A percentile compares a stretch with the other conserved stretches of the same genome.
Evolutionary conservation across 2,888 invertebrate genomes (phyloP).

Genomic region (Dascillus cervinus): DNA sequence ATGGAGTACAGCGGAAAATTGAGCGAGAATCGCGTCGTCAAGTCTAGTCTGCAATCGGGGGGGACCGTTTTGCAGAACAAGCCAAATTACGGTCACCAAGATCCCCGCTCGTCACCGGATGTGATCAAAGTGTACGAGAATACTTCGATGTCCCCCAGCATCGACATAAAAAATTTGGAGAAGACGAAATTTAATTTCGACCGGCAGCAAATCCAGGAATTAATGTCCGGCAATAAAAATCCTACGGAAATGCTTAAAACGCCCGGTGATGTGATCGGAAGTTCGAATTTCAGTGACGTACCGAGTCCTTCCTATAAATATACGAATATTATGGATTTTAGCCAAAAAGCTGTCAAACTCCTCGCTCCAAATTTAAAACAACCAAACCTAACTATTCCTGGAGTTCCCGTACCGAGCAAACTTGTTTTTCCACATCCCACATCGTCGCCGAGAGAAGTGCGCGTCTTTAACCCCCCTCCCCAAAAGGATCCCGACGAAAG

Average conservation of each 20-base stretch:
- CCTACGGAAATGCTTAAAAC: conserved; percentile 13
- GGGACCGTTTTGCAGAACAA: conserved; percentile 55
- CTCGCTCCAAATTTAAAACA: conserved; percentile 41
- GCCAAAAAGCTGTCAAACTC: conserved; percentile 40
- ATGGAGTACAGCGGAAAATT: conserved; percentile 32
- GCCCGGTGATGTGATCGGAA: conserved; percentile 6
- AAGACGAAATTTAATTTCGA: conserved; percentile 21
- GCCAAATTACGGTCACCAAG: conserved; percentile 26
- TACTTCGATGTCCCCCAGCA: conserved; percentile 29
- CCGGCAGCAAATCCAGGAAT: conserved; percentile 1
- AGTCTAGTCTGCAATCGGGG: conserved; percentile 75
- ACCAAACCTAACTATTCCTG: conserved; percentile 31
- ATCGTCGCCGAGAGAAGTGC: conserved; percentile 11
- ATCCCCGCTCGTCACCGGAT: conserved; percentile 27
- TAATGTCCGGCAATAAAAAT: conserved; percentile 1
- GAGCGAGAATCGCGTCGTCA: conserved; percentile 58
- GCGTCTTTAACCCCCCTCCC: conserved; percentile 31
- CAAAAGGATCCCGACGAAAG: conserved; percentile 51
- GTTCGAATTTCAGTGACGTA: conserved; percentile 13
- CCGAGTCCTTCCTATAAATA: conserved; percentile 25
- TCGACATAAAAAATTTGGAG: conserved; percentile 28
- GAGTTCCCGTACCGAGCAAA: conserved; percentile 27
- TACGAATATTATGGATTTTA: conserved; percentile 39
- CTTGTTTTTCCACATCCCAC: conserved; percentile 15
- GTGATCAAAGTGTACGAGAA: conserved; percentile 35